These are phyloP conservation scores for Latrodectus geometricus DNA, from an alignment of 1,140 invertebrate genomes.

Conservation along the genomic window DNA sequence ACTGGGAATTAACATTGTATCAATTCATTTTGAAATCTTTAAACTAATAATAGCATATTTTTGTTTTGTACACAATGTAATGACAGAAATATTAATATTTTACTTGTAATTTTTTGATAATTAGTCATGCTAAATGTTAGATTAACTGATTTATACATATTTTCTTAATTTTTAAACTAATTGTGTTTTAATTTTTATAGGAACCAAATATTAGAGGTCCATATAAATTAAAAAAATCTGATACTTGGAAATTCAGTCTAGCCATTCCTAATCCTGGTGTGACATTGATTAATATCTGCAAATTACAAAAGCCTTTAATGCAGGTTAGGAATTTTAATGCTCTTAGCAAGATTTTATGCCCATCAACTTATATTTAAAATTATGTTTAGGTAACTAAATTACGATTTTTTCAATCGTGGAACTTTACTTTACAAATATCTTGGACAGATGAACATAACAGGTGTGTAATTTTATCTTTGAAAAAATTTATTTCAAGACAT, in stretches of 20 bases:
- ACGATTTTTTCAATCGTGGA: conserved; percentile 19
- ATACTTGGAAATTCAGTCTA: conserved; percentile 18
- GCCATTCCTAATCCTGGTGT: conserved; percentile 28
- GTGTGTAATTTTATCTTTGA: not conserved
- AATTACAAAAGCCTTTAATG: not conserved
- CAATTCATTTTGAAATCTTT: no score
- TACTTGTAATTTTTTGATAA: no score
- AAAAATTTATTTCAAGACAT: not conserved
- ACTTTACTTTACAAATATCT: conserved; percentile 24
- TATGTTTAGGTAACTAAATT: conserved; percentile 27
- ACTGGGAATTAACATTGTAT: no score
- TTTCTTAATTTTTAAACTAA: no score
- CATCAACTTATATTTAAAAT: not conserved
- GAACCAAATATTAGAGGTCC: conserved; percentile 27
- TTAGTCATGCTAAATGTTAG: no score
- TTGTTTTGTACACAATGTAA: no score
- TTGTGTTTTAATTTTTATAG: not conserved
- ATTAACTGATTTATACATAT: no score
- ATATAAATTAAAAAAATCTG: not conserved
- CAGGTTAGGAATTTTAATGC: not conserved
- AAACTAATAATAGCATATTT: no score
- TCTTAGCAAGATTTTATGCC: not conserved
- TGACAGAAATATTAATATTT: no score
- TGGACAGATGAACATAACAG: conserved; percentile 42
- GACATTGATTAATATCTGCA: conserved; percentile 46